These are phyloP conservation scores for Dreissena polymorpha DNA, from an alignment of 1,140 invertebrate genomes.

Conservation along the genomic window DNA sequence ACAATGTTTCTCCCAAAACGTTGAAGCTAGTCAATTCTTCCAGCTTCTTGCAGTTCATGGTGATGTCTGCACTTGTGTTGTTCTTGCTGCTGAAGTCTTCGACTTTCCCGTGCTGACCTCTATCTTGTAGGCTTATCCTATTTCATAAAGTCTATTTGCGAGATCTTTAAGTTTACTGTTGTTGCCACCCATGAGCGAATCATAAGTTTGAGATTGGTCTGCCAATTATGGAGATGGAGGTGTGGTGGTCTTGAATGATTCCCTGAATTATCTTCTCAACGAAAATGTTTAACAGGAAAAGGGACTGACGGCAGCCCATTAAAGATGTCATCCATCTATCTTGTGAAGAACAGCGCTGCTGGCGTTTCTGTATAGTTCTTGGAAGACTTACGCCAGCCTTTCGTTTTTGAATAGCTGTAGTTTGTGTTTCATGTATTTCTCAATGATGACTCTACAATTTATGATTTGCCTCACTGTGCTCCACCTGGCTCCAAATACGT, in stretches of 20 bases:
- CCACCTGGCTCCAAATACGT: neutral
- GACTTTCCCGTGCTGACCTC: neutral
- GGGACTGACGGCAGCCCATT: conserved; percentile 1
- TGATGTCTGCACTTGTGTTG: no score
- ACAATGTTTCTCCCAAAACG: no score
- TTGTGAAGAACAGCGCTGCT: neutral
- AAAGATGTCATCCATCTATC: neutral
- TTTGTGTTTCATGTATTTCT: neutral
- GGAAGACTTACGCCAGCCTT: neutral
- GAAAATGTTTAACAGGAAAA: neutral
- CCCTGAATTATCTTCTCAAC: neutral
- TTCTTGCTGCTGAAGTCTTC: no score
- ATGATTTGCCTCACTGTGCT: conserved; percentile 12
- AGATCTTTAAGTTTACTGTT: neutral
- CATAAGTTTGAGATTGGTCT: neutral
- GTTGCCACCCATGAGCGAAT: conserved; percentile 6
- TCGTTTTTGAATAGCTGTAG: no score
- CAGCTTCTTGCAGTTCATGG: no score
- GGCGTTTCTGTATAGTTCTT: neutral
- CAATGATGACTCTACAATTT: conserved; percentile 2
- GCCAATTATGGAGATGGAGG: conserved; percentile 5
- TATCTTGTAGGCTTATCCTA: neutral
- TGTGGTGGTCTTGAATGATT: neutral
- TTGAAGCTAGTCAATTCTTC: no score
- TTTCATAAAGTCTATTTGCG: neutral